Percentiles rank a stretch among this genome's conserved stretches.
phyloP scores from a whole-genome alignment of 2,113 vertebrate species.

The Atrichornis clamosus region DNA sequence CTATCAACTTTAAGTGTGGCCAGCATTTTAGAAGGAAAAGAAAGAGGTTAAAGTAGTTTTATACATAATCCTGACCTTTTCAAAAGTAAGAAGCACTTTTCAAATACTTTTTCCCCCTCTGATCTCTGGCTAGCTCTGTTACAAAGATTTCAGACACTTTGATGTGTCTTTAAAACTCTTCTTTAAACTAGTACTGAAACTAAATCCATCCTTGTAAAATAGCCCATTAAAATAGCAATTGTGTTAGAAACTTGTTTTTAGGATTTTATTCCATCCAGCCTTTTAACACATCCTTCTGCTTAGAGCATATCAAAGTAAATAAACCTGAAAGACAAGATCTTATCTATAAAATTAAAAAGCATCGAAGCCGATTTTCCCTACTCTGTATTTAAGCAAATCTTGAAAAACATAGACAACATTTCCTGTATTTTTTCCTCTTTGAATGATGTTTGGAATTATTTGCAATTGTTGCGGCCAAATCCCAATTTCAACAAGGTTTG shows the following conservation, averaged over 20 bases:
- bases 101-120: neutral
- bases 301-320: neutral
- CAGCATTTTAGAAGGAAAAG: neutral
- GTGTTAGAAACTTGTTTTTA: slow-evolving; percentile 3
- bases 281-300: slow-evolving; percentile 22
- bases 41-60: neutral
- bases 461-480: neutral
- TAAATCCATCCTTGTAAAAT: slow-evolving; percentile 54
- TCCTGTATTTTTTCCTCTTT: neutral
- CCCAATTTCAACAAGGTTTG: neutral
- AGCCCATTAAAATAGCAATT: slow-evolving; percentile 42
- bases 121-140: slow-evolving; percentile 41
- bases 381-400: neutral
- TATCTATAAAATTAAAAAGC: neutral
- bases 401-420: neutral
- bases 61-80: slow-evolving; percentile 28
- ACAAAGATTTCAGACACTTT: slow-evolving; percentile 53
- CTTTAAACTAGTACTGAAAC: slow-evolving; percentile 55
- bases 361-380: neutral
- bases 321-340: neutral
- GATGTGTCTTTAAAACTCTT: slow-evolving; percentile 54
- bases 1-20: neutral
- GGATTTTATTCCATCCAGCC: slow-evolving; percentile 35
- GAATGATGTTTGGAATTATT: neutral
- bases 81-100: slow-evolving; percentile 22